phyloP scores from a whole-genome alignment of 2,888 invertebrate species.

The Uropetala carovei region DNA sequence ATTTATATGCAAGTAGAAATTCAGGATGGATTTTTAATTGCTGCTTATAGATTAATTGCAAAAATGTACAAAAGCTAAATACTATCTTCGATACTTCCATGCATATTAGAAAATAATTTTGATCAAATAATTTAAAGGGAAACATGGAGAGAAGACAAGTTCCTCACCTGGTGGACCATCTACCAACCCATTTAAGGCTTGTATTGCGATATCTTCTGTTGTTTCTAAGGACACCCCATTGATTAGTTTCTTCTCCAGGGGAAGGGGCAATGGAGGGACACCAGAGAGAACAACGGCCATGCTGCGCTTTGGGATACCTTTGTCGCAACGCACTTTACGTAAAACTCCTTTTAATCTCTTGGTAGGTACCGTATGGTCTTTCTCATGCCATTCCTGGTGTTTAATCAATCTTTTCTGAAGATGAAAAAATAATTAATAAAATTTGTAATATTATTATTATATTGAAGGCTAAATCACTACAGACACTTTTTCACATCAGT shows the following conservation, averaged over 20 bases:
- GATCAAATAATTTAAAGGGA: background rate
- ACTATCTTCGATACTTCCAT: background rate
- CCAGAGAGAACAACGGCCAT: conserved; percentile 43
- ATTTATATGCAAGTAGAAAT: too few species aligned
- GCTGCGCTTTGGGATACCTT: conserved; percentile 21
- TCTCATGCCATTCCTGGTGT: conserved; percentile 52
- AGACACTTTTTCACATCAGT: background rate
- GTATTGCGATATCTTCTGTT: background rate
- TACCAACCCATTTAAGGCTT: background rate
- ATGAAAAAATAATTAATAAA: background rate
- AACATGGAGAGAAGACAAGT: background rate
- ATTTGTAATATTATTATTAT: background rate
- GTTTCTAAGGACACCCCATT: background rate
- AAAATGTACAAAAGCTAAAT: background rate
- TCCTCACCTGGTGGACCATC: background rate
- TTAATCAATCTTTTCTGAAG: background rate
- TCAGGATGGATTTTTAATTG: too few species aligned
- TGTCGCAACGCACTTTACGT: conserved; percentile 2
- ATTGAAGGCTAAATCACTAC: background rate
- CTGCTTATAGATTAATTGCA: too few species aligned
- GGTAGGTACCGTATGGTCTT: background rate
- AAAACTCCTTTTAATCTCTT: background rate
- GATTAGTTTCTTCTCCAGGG: conserved; percentile 51
- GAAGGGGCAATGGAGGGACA: background rate
- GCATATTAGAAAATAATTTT: background rate